Evolutionary conservation across 2,888 invertebrate genomes (phyloP), one percentile per base, ranked within the genome.

Genomic region (Caradrina clavipalpis): DNA sequence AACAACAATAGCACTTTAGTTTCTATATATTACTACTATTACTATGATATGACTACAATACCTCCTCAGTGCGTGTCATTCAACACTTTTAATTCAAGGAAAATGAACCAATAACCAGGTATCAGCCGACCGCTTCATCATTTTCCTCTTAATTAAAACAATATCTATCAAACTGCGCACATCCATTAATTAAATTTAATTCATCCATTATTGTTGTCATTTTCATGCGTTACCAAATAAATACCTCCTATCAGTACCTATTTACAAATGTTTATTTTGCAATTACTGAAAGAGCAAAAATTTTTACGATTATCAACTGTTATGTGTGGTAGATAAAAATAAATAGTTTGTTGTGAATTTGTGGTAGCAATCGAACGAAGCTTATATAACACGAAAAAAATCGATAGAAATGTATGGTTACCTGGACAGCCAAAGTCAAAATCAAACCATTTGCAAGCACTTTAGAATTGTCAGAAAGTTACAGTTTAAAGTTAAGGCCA

Each of bases 71-170:
- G 13, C n/a, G n/a, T 49, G 53, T 58, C 78, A 78, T 59, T 74
- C 31, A 74, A 35, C n/a, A 58, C 19, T 57, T 39, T 54, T 39
- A 54, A 72, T 65, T 65, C 45, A 57, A 76, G 75, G 64, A 57
- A 59, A 63, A 62, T 54, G 31, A 31, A 31, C 42, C 53, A 53
- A 73, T 51, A 42, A 56, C 26, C 39, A 56, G 35, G 19, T 47
- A 62, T 49, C 47, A 19, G 42, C 17, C 15, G 11, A 15, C 45
- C 21, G 50, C 21, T 61, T 54, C 60, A 78, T 45, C 19, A 53
- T 76, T 78, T 76, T 72, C 75, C 78, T 76, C 57, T 39, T 61
- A 53, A 78, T 72, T 77, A 45, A 54, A 62, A 71, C 22, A 10
- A 11, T 11, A 61, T 49, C 7, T 11, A 61, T 49, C 7, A 64